Percentiles rank a stretch among this genome's conserved stretches.
These are phyloP conservation scores for Ibycter americanus DNA, from an alignment of 2,797 vertebrate genomes.

Conservation along the genomic window DNA sequence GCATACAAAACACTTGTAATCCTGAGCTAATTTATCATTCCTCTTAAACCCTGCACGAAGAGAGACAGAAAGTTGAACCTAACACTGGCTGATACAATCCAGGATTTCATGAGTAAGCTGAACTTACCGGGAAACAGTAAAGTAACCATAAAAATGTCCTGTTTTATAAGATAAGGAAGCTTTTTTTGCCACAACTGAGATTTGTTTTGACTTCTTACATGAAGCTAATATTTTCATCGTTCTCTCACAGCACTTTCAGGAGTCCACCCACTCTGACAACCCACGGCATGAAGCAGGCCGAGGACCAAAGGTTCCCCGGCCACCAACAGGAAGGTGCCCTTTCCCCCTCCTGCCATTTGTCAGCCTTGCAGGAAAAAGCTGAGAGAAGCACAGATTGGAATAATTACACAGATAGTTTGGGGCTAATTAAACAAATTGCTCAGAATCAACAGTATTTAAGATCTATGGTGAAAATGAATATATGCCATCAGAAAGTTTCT, in stretches of 20 bases:
- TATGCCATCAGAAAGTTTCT: conserved; percentile 71
- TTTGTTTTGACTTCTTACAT: background rate
- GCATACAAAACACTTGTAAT: background rate
- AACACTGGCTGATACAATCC: background rate
- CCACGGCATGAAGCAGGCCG: background rate
- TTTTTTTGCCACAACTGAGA: background rate
- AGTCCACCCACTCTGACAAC: background rate
- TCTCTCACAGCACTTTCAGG: background rate
- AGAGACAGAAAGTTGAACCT: background rate
- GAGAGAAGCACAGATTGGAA: conserved; percentile 78
- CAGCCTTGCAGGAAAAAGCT: conserved; percentile 72
- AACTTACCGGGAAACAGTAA: background rate
- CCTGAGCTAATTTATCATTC: background rate
- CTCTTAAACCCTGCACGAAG: background rate
- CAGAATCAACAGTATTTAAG: conserved; percentile 67
- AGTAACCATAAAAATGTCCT: background rate
- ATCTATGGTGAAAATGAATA: conserved; percentile 66
- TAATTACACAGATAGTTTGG: conserved; percentile 75
- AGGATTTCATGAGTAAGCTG: background rate
- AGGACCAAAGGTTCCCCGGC: background rate
- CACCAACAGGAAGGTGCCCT: conserved; percentile 74
- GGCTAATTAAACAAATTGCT: conserved; percentile 79
- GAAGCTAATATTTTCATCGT: background rate
- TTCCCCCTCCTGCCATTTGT: conserved; percentile 69
- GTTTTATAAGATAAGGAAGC: background rate